These are phyloP conservation scores for Dexiosoma caninum DNA, from an alignment of 2,888 invertebrate genomes.

Conservation along the genomic window DNA sequence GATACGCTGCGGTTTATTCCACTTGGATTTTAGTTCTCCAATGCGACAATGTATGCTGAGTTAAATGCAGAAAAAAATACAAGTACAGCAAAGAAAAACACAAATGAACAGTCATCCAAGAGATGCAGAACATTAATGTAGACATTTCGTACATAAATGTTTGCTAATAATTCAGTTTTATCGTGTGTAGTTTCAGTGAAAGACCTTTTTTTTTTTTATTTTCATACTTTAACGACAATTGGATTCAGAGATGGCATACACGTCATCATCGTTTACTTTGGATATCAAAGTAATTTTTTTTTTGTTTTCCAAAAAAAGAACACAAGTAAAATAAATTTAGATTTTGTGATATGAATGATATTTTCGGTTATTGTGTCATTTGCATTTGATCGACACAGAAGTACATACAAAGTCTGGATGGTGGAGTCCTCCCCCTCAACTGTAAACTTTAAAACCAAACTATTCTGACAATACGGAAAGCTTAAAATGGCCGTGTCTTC, in stretches of 20 bases:
- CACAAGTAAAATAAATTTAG: not conserved
- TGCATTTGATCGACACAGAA: conserved; percentile 1
- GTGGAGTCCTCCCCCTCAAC: no score
- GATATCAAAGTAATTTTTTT: not conserved
- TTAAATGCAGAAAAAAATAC: not conserved
- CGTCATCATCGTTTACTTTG: conserved; percentile 16
- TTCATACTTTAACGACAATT: conserved; percentile 31
- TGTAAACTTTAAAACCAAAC: no score
- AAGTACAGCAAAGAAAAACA: no score
- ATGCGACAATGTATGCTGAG: conserved; percentile 35
- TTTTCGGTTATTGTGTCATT: conserved; percentile 30
- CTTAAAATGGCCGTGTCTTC: no score
- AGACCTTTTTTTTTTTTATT: not conserved
- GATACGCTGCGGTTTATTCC: conserved; percentile 30
- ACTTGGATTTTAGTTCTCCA: conserved; percentile 18
- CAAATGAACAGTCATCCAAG: not conserved
- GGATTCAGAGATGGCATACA: conserved; percentile 1
- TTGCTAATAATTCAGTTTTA: conserved; percentile 54
- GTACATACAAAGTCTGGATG: no score
- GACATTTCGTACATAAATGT: conserved; percentile 41
- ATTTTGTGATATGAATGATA: not conserved
- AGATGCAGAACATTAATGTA: conserved; percentile 28
- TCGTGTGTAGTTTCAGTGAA: conserved; percentile 32
- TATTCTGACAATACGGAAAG: no score
- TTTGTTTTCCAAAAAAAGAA: no score